phyloP scores from a whole-genome alignment of 2,888 invertebrate genomes.

The Sphaerophoria taeniata region DNA sequence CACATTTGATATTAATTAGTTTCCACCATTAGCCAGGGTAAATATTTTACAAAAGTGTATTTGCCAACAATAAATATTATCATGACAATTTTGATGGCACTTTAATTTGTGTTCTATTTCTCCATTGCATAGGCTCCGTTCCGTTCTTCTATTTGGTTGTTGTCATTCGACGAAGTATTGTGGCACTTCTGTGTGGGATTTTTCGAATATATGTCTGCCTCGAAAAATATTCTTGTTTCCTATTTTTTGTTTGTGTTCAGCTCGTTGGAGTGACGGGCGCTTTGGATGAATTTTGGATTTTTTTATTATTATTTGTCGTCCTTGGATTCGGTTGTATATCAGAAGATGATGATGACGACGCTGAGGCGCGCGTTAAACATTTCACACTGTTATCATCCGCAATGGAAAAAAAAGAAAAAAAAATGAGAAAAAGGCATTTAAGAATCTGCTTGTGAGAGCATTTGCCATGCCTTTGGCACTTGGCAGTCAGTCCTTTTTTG shows the following conservation, averaged over 20 bases:
- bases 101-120: constrained; percentile 53
- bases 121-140: neutral
- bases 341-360: constrained; percentile 19
- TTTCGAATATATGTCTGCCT: constrained; percentile 7
- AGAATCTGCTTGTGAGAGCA: constrained; percentile 51
- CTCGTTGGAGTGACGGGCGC: neutral
- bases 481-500: constrained; percentile 67
- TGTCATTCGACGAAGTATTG: too few species aligned
- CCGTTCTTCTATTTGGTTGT: too few species aligned
- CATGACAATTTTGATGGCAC: constrained; percentile 60
- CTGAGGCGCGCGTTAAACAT: constrained; percentile 53
- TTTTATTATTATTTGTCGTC: constrained; percentile 4
- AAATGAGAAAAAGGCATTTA: constrained; percentile 42
- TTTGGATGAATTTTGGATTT: neutral
- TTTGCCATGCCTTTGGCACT: constrained; percentile 55
- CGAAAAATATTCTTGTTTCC: neutral
- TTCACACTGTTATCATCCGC: constrained; percentile 55
- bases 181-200: constrained; percentile 35
- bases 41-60: constrained; percentile 70
- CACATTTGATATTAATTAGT: constrained; percentile 73
- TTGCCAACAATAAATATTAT: constrained; percentile 67
- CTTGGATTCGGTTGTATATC: constrained; percentile 17
- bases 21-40: constrained; percentile 70
- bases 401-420: constrained; percentile 16
- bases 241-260: constrained; percentile 22